Evolutionary conservation across 2,797 vertebrate genomes (phyloP), one percentile per base, ranked within the genome.

Genomic region (Eulemur coronatus): DNA sequence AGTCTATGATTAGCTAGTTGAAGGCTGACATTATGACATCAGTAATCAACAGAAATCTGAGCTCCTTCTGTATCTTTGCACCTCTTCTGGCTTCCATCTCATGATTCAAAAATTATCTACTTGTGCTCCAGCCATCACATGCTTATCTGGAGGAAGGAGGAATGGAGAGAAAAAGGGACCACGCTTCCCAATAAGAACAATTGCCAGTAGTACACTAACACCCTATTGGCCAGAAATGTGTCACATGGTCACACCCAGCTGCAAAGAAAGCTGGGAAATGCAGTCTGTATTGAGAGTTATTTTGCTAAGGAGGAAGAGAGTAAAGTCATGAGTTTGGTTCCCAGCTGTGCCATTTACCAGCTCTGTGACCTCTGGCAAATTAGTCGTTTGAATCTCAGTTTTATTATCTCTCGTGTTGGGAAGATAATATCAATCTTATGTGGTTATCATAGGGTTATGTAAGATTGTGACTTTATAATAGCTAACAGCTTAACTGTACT

Each of bases 201-300:
- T n/a, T 33, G 26, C 35, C 33, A 78, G 35, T 18, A 50, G 17
- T 2, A 35, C 12, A 9, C 67, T 52, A 50, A 52, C 3, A 26
- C 13, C 57, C 12, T 30, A 67, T 57, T 80, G 79, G 55, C 24
- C 24, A 84, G 33, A 79, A 75, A 59, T 41, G 22, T 72, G 55
- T 89, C 73, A 95, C n/a, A 63, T 78, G 52, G 24, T 41, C 35
- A 72, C 14, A 28, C 4, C 9, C 28, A 41, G 1, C 28, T 84
- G n/a, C 89, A 92, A 79, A 84, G 70, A 8, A 78, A 70, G 8
- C 70, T 88, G 61, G 89, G 89, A 94, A 91, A 89, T 80, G 41
- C 28, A 92, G 57, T 89, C n/a, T 80, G 3, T 52, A 9, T 35
- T 89, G 38, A 41, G 4, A 52, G 7, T 79, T 52, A n/a, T 5